Evolutionary conservation across 2,113 vertebrate genomes (phyloP), one percentile per base, ranked within the genome.

Genomic region (Gorsachius goisagi): DNA sequence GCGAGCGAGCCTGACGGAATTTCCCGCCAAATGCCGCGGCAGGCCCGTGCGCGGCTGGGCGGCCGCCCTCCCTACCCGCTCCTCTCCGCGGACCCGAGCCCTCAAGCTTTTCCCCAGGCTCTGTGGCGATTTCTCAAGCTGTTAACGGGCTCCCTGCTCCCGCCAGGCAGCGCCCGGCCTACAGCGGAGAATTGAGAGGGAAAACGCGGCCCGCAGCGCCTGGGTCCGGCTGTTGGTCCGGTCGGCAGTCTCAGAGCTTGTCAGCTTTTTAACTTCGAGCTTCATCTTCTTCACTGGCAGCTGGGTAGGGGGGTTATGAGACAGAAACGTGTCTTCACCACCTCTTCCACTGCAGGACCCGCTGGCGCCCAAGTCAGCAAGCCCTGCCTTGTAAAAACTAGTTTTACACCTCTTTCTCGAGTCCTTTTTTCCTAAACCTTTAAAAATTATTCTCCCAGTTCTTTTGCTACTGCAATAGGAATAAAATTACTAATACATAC

Each of bases 201-300:
- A 11, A 12, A 24, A 24, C 28, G 39, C 3, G 16, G 22, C 3
- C 18, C 1, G 5, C 21, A 8, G 50, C 6, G 3, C 5, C 10
- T 21, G 4, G 11, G 41, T 1, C 5, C 1, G 20, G 39, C n/a
- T 27, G 21, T 9, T 15, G 7, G 2, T 23, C 41, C 5, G 9
- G 28, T 4, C 22, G 26, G 37, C 15, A 15, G 53, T 0, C 12
- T 24, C 2, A 1, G 27, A 27, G n/a, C 27, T n/a, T 20, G 30
- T 9, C n/a, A 17, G 18, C 18, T 27, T 19, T 33, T 33, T 7
- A 24, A 15, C 33, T 6, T 47, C 8, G 11, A 60, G 33, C 15
- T 35, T 59, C 41, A 6, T 17, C 63, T 35, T 32, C 62, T 63
- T 73, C 32, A 2, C 16, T 41, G n/a, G 23, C 47, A 35, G 58